These are phyloP conservation scores for Drosophila micromelanica DNA, from an alignment of 1,140 invertebrate genomes.

Conservation along the genomic window DNA sequence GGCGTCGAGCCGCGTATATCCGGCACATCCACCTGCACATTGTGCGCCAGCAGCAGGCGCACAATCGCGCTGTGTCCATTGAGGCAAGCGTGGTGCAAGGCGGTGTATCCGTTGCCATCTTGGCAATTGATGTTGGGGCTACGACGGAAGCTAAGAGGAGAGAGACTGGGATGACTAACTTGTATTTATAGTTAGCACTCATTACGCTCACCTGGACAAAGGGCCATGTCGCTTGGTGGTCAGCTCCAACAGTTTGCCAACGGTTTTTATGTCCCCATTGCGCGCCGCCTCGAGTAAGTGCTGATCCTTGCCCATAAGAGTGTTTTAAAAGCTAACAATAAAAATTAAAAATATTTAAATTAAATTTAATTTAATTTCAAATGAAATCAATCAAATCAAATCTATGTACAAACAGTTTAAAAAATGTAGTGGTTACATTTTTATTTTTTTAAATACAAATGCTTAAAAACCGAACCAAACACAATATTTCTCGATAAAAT, in stretches of 20 bases:
- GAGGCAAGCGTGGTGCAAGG: conserved; percentile 96
- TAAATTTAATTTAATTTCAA: too few species aligned
- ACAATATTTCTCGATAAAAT: too few species aligned
- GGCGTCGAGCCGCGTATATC: conserved; percentile 94
- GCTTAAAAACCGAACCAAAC: too few species aligned
- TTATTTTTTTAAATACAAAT: too few species aligned
- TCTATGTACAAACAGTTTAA: too few species aligned
- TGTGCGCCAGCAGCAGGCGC: conserved; percentile 91
- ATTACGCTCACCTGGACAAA: conserved; percentile 90
- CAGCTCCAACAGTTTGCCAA: conserved; percentile 95
- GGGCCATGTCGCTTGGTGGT: conserved; percentile 96
- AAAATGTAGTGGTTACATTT: too few species aligned
- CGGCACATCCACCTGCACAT: conserved; percentile 94
- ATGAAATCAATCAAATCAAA: too few species aligned
- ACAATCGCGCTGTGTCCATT: conserved; percentile 97
- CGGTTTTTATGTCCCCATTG: conserved; percentile 93
- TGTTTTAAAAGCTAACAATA: conserved; percentile 7
- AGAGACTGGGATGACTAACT: background rate
- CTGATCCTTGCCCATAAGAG: conserved; percentile 93
- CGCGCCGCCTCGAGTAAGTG: conserved; percentile 97
- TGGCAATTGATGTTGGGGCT: conserved; percentile 96
- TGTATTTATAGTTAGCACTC: background rate
- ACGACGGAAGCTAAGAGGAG: conserved; percentile 89
- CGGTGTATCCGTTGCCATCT: conserved; percentile 96
- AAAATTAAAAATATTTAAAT: too few species aligned